A percentile compares a stretch with the other conserved stretches of the same genome.
phyloP scores from a whole-genome alignment of 2,888 invertebrate species.

The Alviniconcha strummeri region DNA sequence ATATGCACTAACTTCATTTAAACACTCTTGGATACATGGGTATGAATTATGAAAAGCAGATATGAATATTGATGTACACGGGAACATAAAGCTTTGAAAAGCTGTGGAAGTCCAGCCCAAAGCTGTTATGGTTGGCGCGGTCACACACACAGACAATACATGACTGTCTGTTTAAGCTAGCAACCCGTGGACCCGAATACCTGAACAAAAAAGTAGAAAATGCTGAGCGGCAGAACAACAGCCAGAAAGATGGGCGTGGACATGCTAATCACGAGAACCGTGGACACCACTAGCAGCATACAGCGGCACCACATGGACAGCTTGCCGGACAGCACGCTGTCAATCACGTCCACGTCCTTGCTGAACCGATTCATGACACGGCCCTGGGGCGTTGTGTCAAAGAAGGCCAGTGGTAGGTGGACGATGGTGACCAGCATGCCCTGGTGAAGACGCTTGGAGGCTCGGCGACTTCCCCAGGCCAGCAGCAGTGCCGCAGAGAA shows the following conservation, averaged over 20 bases:
- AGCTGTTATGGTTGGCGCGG: too few species aligned
- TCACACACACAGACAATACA: too few species aligned
- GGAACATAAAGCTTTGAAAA: too few species aligned
- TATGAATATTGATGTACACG: too few species aligned
- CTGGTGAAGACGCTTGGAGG: slow-evolving; percentile 53
- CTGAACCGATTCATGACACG: slow-evolving; percentile 67
- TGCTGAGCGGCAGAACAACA: slow-evolving; percentile 49
- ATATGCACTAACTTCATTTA: too few species aligned
- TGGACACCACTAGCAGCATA: slow-evolving; percentile 43
- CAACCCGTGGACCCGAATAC: too few species aligned
- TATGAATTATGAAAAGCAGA: too few species aligned
- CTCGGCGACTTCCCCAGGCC: slow-evolving; percentile 43
- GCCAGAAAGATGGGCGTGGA: slow-evolving; percentile 55
- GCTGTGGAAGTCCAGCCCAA: too few species aligned
- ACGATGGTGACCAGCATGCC: slow-evolving; percentile 55
- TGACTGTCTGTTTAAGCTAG: too few species aligned
- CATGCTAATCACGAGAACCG: slow-evolving; percentile 52
- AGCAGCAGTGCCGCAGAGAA: slow-evolving; percentile 32
- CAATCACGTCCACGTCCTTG: slow-evolving; percentile 69
- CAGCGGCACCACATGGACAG: slow-evolving; percentile 41
- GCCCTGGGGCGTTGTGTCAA: slow-evolving; percentile 68
- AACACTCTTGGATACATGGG: too few species aligned
- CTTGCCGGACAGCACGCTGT: slow-evolving; percentile 53
- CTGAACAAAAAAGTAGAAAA: too few species aligned
- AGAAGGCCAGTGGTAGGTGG: slow-evolving; percentile 65